Evolutionary conservation across 92 coral and sea anemone species (phyloP).

Genomic region (Epizoanthus scotinus): DNA sequence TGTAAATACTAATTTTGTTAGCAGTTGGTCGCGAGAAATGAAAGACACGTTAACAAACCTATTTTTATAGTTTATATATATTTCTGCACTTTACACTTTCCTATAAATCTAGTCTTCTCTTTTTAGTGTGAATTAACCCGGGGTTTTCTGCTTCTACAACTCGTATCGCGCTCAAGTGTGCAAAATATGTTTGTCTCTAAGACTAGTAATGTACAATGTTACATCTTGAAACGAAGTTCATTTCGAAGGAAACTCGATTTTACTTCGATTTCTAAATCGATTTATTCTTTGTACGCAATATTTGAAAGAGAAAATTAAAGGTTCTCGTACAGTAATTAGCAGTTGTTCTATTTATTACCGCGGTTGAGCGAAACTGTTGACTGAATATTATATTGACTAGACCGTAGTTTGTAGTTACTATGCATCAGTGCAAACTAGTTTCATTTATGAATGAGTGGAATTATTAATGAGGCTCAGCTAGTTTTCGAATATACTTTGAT

Average conservation of each 20-base stretch:
- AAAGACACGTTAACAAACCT: not conserved
- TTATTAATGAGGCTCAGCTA: not conserved
- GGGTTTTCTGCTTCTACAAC: not conserved
- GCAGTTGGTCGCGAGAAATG: not conserved
- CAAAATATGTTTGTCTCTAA: constrained; percentile 6
- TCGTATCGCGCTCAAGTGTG: constrained; percentile 2
- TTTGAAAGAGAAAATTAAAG: not conserved
- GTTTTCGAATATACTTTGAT: too few species aligned
- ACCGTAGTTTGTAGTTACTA: not conserved
- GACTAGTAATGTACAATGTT: not conserved
- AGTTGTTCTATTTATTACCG: constrained; percentile 14
- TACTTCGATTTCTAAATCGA: not conserved
- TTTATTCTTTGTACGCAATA: not conserved
- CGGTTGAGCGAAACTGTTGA: not conserved
- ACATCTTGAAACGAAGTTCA: not conserved
- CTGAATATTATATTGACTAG: not conserved
- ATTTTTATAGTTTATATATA: not conserved
- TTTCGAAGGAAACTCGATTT: not conserved
- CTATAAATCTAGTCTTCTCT: not conserved
- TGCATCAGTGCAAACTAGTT: not conserved
- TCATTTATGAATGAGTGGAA: constrained; percentile 2
- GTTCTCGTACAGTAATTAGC: not conserved
- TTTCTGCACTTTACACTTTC: constrained; percentile 6
- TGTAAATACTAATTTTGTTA: constrained; percentile 80
- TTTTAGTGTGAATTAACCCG: not conserved